Base-by-base conservation (phyloP, 2,888 invertebrate genomes). In the Heliconius erato region DNA sequence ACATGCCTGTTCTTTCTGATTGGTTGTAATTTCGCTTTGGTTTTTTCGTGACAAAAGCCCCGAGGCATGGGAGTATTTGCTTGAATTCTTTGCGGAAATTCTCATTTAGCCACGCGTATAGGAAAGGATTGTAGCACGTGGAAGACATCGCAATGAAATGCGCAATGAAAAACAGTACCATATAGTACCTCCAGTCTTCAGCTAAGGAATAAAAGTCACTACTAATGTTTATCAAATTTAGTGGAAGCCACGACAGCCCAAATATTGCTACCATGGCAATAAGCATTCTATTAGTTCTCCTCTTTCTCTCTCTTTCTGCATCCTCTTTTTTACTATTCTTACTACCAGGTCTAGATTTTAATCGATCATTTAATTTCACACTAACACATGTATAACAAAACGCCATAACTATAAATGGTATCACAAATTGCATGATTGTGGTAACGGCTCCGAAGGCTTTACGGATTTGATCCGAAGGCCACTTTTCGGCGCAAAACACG, bases 41-140 rank as follows among this genome's bases (percentile, higher is more conserved):
- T 84, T 93, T 95, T 86, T 94, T 95, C 35, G 93, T 91, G 11
- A 95, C 94, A 81, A 95, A 88, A 2, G 94, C 94, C 68, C 95
- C 96, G 89, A 97, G 96, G 87, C 97, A 97, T 1, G 97, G 97
- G 79, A 97, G 91, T 78, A 98, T 97, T 91, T 97, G 97, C 90
- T 97, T 98, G 93, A 98, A 98, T 91, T 98, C 98, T 90, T 98
- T 98, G 77, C 98, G 97, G 92, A 99, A 99, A 94, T 98, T 98
- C 87, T 99, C 99, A 93, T 99, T 99, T 92, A 99, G 97, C 99
- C 99, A 99, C 28, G 99, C 99, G 94, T 99, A 99, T 23, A 99
- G 96, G 91, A 99, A 98, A 0, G 99, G 99, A 92, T 99, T 99
- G 96, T 99, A 99, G 92, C 98, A 98, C 3, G 98, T 98, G 82